Evolutionary conservation across 2,113 vertebrate genomes (phyloP).

Genomic region (Pterophyllum scalare): DNA sequence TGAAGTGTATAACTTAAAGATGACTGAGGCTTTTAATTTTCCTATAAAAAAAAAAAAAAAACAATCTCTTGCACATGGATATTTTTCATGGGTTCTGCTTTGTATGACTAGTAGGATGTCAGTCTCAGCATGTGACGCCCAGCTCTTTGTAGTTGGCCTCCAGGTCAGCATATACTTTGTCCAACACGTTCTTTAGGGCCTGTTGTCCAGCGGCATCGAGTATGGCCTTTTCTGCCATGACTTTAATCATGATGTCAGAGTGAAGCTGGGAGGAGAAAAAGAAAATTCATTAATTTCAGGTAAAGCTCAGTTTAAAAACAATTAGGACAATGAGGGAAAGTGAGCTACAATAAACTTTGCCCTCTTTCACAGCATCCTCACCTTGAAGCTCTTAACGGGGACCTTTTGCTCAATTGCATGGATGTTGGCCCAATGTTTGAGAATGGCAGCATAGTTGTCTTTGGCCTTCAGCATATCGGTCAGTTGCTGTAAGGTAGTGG

Average conservation of each 20-base stretch:
- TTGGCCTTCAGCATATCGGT: slow-evolving; percentile 87
- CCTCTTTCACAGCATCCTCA: slow-evolving; percentile 47
- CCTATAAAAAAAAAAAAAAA: not conserved
- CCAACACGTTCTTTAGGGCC: slow-evolving; percentile 71
- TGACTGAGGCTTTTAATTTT: not conserved
- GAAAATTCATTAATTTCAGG: too few relatives aligned
- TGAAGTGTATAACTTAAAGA: not conserved
- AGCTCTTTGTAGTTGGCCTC: slow-evolving; percentile 75
- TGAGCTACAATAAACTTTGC: not conserved
- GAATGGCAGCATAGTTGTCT: slow-evolving; percentile 82
- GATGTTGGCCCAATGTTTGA: slow-evolving; percentile 85
- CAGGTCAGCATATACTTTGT: slow-evolving; percentile 64
- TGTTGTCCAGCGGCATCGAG: slow-evolving; percentile 65
- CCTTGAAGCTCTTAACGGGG: slow-evolving; percentile 86
- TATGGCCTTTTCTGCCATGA: slow-evolving; percentile 75
- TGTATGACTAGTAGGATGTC: not conserved
- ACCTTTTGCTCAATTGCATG: slow-evolving; percentile 91
- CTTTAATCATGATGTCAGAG: slow-evolving; percentile 63
- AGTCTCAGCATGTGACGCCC: slow-evolving; percentile 63
- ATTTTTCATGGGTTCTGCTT: not conserved
- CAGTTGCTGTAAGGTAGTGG: slow-evolving; percentile 86
- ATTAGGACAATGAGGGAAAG: not conserved
- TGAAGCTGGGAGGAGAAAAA: slow-evolving; percentile 67
- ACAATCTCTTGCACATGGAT: not conserved
- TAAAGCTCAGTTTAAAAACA: too few relatives aligned